phyloP scores from a whole-genome alignment of 1,140 invertebrate genomes.

The Littorina saxatilis region DNA sequence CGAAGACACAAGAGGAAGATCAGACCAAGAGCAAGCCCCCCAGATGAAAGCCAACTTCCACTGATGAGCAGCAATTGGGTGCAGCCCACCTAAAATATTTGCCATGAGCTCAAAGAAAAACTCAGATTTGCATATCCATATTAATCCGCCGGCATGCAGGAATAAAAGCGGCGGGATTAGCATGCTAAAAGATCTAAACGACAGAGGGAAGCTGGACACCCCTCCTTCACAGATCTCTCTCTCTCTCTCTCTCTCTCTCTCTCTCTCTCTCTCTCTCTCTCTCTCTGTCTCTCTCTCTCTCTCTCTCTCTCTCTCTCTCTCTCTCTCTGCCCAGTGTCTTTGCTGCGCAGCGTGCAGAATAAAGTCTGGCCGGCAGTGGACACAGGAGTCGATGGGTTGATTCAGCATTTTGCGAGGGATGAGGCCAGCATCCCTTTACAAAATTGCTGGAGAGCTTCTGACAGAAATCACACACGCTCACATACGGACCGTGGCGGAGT shows the following conservation, averaged over 20 bases:
- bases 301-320: constrained; percentile 12
- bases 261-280: constrained; percentile 5
- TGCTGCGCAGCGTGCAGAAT: too few relatives aligned
- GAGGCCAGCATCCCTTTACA: too few relatives aligned
- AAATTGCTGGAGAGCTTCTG: too few relatives aligned
- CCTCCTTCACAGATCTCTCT: too few relatives aligned
- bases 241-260: not conserved
- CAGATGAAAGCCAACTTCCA: too few relatives aligned
- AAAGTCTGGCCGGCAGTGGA: not conserved
- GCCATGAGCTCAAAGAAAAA: not conserved
- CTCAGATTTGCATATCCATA: not conserved
- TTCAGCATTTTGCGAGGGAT: constrained; percentile 1
- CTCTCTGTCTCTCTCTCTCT: not conserved
- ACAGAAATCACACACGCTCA: too few relatives aligned
- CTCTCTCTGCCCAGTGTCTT: too few relatives aligned
- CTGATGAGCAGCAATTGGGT: not conserved
- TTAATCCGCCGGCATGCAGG: too few relatives aligned
- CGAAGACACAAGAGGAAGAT: too few relatives aligned
- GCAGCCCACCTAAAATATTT: not conserved
- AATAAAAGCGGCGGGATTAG: not conserved
- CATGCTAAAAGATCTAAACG: not conserved
- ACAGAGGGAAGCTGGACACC: too few relatives aligned
- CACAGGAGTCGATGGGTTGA: not conserved
- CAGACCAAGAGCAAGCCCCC: too few relatives aligned
- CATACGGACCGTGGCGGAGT: too few relatives aligned